These are phyloP conservation scores for Blastobasis adustella DNA, from an alignment of 2,888 invertebrate species.

Conservation along the genomic window DNA sequence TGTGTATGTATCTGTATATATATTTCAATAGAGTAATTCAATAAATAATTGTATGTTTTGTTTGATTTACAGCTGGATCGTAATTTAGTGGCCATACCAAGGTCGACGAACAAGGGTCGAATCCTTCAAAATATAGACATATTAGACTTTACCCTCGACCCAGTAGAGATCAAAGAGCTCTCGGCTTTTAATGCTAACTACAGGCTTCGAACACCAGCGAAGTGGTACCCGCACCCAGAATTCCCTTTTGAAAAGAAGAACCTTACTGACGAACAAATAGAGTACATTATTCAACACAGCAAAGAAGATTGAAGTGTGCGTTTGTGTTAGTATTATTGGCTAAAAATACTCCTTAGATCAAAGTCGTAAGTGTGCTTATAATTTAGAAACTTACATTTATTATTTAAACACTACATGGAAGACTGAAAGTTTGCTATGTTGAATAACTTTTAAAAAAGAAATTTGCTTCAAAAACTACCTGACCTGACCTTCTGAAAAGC, in stretches of 20 bases:
- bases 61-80: conserved; percentile 61
- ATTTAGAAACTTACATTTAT: no score
- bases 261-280: conserved; percentile 41
- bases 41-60: neutral
- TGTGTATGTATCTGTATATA: no score
- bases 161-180: conserved; percentile 65
- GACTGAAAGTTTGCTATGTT: no score
- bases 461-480: no score
- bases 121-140: conserved; percentile 73
- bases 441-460: no score
- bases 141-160: conserved; percentile 69
- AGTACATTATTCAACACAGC: conserved; percentile 45
- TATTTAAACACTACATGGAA: no score
- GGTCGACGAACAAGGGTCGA: conserved; percentile 72
- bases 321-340: no score
- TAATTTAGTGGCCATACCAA: conserved; percentile 74
- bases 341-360: no score
- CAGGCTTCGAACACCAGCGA: conserved; percentile 50
- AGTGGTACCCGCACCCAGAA: conserved; percentile 54
- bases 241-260: conserved; percentile 61
- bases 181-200: conserved; percentile 67
- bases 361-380: no score
- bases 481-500: no score
- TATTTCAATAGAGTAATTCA: no score
- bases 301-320: conserved; percentile 39